Conservation (phyloP, 2,888 invertebrate genomes). For the Eumacrocentrus americanus region DNA sequence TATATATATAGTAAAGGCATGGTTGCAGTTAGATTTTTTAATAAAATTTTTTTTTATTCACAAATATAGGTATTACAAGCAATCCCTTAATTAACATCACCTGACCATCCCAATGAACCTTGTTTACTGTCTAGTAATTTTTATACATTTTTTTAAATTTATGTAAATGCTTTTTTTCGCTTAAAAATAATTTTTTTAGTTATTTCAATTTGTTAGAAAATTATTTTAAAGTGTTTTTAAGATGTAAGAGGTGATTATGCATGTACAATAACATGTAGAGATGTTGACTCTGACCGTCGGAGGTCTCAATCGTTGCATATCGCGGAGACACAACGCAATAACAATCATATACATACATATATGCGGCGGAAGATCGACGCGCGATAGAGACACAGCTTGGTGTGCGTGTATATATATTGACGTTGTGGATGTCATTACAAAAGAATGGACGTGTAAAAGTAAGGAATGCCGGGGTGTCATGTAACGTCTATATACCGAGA, state of each 20-base stretch:
- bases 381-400: slow-evolving; percentile 5
- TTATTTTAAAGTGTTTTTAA: neutral
- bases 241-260: neutral
- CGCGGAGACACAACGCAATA: slow-evolving; percentile 34
- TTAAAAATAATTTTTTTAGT: neutral
- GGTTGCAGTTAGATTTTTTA: slow-evolving; percentile 15
- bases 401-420: neutral
- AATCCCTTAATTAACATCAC: neutral
- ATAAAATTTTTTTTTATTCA: slow-evolving; percentile 1
- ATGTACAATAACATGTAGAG: neutral
- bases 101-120: neutral
- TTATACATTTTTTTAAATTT: neutral
- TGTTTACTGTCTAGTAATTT: neutral
- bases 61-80: neutral
- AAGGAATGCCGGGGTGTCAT: slow-evolving; percentile 35
- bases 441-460: slow-evolving; percentile 33
- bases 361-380: slow-evolving; percentile 31
- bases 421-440: slow-evolving; percentile 33
- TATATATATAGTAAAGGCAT: slow-evolving; percentile 37
- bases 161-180: neutral
- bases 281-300: slow-evolving; percentile 44
- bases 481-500: slow-evolving; percentile 27
- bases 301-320: slow-evolving; percentile 51
- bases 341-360: slow-evolving; percentile 33
- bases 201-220: neutral